These are phyloP conservation scores for Channallabes apus DNA, from an alignment of 2,797 vertebrate species.

Conservation along the genomic window DNA sequence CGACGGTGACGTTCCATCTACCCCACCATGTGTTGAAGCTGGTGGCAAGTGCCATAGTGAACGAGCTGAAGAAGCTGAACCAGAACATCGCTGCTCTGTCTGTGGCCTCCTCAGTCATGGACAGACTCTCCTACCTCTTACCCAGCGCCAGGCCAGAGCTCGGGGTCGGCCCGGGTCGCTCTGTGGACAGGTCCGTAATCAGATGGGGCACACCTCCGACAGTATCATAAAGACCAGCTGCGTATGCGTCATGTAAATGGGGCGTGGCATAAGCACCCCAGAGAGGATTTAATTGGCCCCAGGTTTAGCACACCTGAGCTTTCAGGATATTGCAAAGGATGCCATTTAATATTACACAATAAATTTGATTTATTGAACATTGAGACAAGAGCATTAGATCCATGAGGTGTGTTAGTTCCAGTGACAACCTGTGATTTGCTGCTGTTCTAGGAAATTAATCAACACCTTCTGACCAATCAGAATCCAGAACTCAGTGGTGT, in stretches of 20 bases:
- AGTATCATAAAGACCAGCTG: background rate
- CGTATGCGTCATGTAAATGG: background rate
- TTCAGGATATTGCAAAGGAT: background rate
- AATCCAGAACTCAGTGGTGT: background rate
- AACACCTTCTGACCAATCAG: background rate
- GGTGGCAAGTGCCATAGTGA: slow-evolving; percentile 91
- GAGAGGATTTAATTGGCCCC: background rate
- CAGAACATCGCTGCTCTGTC: slow-evolving; percentile 98
- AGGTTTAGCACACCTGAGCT: background rate
- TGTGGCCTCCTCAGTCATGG: slow-evolving; percentile 98
- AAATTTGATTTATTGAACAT: too few species aligned
- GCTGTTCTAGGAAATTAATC: background rate
- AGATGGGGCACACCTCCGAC: too few species aligned
- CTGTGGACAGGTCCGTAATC: slow-evolving; percentile 89
- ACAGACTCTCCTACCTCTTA: slow-evolving; percentile 99
- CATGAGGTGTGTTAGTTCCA: background rate
- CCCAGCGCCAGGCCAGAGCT: slow-evolving; percentile 94
- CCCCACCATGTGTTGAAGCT: slow-evolving; percentile 95
- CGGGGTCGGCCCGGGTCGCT: slow-evolving; percentile 94
- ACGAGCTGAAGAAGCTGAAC: slow-evolving; percentile 99
- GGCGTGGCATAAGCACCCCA: background rate
- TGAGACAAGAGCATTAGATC: background rate
- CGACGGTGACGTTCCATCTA: slow-evolving; percentile 96
- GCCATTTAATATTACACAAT: too few species aligned
- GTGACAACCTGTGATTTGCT: background rate